Evolutionary conservation across 53 echinoderm and acorn worm species (phyloP), one percentile per base, ranked within the genome.

Genomic region (Hippasteria phrygiana): DNA sequence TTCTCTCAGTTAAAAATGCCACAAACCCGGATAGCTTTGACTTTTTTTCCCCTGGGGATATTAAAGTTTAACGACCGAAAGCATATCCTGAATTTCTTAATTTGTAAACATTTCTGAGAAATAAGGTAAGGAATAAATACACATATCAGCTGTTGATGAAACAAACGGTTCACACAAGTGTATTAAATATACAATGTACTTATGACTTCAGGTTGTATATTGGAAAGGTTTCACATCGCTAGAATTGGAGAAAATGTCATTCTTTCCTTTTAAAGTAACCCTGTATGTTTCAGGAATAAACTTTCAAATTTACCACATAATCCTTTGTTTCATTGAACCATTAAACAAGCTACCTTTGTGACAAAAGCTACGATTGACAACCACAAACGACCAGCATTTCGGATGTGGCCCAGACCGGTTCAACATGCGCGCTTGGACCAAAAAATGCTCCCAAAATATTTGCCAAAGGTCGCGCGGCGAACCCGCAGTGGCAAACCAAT

Each of bases 391-490:
- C n/a, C 2, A 59, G 59, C n/a, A n/a, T n/a, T 24, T 24, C 59
- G 59, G 59, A 59, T 59, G 59, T 59, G 59, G 59, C 59, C 22
- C 26, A 59, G 59, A 59, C 59, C 26, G 1, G 46, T 45, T 45
- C 5, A 22, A 59, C 24, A 59, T 59, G 59, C 6, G 26, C 18
- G 18, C 55, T 13, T 10, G 26, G 5, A 24, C 26, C 3, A 20
- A 59, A 59, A 59, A 59, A 59, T 59, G 59, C 26, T 59, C 26
- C 59, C n/a, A 8, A 59, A 59, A 59, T 59, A 59, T 59, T 59
- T 59, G 59, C 20, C 26, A 8, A 22, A 59, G n/a, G 59, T 59
- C 59, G n/a, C n/a, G 24, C 22, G 59, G 1, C n/a, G n/a, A n/a
- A n/a, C 7, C 22, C 59, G 26, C 26, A 20, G 2, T 16, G 16